These are phyloP conservation scores for Aspiorhynchus laticeps DNA, from an alignment of 2,113 vertebrate species.

Conservation along the genomic window DNA sequence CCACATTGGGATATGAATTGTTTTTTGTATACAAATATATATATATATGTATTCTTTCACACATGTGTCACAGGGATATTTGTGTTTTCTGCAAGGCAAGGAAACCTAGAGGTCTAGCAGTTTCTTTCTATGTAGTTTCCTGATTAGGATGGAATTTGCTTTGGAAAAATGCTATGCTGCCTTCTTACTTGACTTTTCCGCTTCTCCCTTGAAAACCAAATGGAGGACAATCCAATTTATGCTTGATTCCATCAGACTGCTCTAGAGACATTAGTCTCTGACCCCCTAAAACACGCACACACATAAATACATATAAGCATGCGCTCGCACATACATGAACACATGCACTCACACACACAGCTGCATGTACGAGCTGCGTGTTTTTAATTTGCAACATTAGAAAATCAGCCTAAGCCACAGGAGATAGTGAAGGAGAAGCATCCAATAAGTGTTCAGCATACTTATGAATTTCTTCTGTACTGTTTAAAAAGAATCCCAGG, in stretches of 20 bases:
- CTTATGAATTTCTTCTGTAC: neutral
- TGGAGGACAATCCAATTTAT: slow-evolving; percentile 99
- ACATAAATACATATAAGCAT: slow-evolving; percentile 58
- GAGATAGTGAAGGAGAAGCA: neutral
- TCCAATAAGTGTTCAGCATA: neutral
- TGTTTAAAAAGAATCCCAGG: neutral
- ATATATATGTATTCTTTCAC: neutral
- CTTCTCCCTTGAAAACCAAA: slow-evolving; percentile 91
- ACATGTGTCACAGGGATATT: slow-evolving; percentile 65
- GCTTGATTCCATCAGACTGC: slow-evolving; percentile 94
- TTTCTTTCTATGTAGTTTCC: slow-evolving; percentile 79
- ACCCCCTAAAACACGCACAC: slow-evolving; percentile 79
- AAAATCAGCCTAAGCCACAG: neutral
- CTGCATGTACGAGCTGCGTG: neutral
- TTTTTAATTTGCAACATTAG: neutral
- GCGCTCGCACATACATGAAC: slow-evolving; percentile 63
- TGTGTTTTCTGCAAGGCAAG: slow-evolving; percentile 81
- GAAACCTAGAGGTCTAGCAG: slow-evolving; percentile 74
- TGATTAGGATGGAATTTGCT: slow-evolving; percentile 92
- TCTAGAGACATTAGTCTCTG: slow-evolving; percentile 89
- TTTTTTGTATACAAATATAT: neutral
- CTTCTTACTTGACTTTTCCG: slow-evolving; percentile 69
- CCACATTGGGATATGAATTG: neutral
- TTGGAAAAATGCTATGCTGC: slow-evolving; percentile 49
- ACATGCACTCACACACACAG: slow-evolving; percentile 25